Percentiles rank a stretch among this genome's conserved stretches.
These are phyloP conservation scores for Aramus guarauna DNA, from an alignment of 2,113 vertebrate genomes.

Conservation along the genomic window DNA sequence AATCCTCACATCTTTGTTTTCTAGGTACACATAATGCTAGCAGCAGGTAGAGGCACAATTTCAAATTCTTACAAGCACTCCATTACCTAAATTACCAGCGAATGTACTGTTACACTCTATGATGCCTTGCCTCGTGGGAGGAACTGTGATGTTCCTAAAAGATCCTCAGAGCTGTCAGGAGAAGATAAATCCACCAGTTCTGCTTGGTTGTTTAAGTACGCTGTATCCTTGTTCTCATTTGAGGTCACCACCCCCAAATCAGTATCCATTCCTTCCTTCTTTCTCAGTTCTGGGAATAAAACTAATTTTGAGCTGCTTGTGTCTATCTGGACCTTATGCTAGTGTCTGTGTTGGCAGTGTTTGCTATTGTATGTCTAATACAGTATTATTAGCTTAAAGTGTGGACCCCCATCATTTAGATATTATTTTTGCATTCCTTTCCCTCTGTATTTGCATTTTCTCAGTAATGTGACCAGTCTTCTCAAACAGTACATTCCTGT, in stretches of 20 bases:
- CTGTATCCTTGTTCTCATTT: neutral
- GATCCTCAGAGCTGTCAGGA: neutral
- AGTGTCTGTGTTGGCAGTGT: neutral
- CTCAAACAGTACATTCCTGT: neutral
- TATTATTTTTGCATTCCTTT: conserved; percentile 6
- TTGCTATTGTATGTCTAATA: neutral
- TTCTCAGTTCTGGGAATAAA: neutral
- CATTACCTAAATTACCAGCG: neutral
- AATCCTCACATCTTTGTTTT: neutral
- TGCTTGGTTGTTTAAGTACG: neutral
- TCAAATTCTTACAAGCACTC: neutral
- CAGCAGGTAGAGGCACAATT: neutral
- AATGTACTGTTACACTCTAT: neutral
- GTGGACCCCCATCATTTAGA: neutral
- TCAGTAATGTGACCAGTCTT: neutral
- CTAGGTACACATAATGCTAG: neutral
- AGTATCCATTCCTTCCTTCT: neutral
- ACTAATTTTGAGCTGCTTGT: neutral
- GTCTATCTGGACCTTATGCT: neutral
- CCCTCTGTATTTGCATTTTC: neutral
- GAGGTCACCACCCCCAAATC: neutral
- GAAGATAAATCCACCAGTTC: neutral
- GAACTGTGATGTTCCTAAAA: neutral
- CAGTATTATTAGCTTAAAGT: neutral
- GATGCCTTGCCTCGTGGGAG: neutral